A percentile compares a stretch with the other conserved stretches of the same genome.
Evolutionary conservation across 2,888 invertebrate species (phyloP).

Genomic region (Oxytorus armatus): DNA sequence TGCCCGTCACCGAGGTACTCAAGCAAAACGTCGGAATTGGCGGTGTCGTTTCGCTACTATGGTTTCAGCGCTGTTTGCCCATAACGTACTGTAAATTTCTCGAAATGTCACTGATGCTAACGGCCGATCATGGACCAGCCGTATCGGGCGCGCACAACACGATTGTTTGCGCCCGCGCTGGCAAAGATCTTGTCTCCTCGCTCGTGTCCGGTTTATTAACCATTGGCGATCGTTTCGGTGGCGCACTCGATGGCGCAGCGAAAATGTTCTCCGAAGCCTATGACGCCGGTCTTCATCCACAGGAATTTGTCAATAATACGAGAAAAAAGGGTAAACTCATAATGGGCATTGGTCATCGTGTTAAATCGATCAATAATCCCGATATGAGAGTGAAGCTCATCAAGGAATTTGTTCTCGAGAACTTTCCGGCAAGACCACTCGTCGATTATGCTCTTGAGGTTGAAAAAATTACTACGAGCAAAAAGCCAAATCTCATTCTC

Average conservation of each 20-base stretch:
- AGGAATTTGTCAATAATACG: conserved; percentile 99
- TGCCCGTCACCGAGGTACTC: conserved; percentile 94
- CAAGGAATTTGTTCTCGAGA: conserved; percentile 96
- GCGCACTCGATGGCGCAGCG: conserved; percentile 99
- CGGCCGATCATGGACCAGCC: conserved; percentile 99
- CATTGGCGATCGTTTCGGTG: conserved; percentile 99
- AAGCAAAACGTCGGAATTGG: conserved; percentile 98
- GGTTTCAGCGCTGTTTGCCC: conserved; percentile 99
- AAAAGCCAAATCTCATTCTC: conserved; percentile 99
- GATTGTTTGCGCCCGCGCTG: conserved; percentile 98
- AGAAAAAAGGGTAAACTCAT: conserved; percentile 98
- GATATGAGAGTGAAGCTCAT: conserved; percentile 99
- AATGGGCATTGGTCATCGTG: conserved; percentile 99
- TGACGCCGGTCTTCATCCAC: conserved; percentile 96
- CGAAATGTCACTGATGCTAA: conserved; percentile 99
- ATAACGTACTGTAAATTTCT: conserved; percentile 98
- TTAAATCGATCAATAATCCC: conserved; percentile 98
- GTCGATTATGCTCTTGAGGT: conserved; percentile 98
- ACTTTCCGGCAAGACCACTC: conserved; percentile 97
- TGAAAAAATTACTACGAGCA: conserved; percentile 99
- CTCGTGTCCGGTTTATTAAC: conserved; percentile 98
- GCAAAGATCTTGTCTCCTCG: conserved; percentile 98
- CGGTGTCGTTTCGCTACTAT: conserved; percentile 97
- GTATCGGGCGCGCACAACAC: conserved; percentile 99
- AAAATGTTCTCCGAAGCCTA: conserved; percentile 98